Percentiles rank a stretch among this genome's conserved stretches.
These are phyloP conservation scores for Zaprionus bogoriensis DNA, from an alignment of 2,888 invertebrate species.

Conservation along the genomic window DNA sequence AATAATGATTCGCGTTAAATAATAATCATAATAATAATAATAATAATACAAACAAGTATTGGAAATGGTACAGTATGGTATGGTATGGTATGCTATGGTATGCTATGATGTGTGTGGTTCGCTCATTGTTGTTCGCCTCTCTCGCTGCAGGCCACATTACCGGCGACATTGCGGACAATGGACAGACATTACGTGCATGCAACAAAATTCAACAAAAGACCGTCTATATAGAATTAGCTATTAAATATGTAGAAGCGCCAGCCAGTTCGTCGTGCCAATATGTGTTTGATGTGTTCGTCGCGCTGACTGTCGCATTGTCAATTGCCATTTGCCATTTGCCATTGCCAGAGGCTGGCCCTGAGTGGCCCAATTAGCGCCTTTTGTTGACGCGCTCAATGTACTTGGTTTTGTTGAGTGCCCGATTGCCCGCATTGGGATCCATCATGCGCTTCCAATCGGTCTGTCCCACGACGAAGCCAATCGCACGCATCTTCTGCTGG, in stretches of 20 bases:
- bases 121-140: neutral
- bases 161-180: neutral
- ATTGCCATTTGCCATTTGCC: neutral
- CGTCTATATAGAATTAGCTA: no score
- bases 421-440: conserved; percentile 93
- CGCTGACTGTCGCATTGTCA: neutral
- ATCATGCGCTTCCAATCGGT: conserved; percentile 98
- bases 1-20: neutral
- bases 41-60: conserved; percentile 9
- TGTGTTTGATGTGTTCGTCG: neutral
- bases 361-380: conserved; percentile 48
- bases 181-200: conserved; percentile 33
- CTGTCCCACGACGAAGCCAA: conserved; percentile 98
- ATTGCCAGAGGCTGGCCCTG: no score
- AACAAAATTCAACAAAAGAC: conserved; percentile 9
- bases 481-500: conserved; percentile 95
- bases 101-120: neutral
- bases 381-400: conserved; percentile 89
- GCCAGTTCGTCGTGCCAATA: no score
- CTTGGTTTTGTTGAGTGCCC: conserved; percentile 96
- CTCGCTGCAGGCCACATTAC: conserved; percentile 19
- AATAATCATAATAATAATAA: conserved; percentile 3
- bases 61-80: conserved; percentile 1
- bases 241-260: no score
- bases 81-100: neutral